Percentiles rank a stretch among this genome's conserved stretches.
These are phyloP conservation scores for Exocentrus adspersus DNA, from an alignment of 2,888 invertebrate genomes.

Conservation along the genomic window DNA sequence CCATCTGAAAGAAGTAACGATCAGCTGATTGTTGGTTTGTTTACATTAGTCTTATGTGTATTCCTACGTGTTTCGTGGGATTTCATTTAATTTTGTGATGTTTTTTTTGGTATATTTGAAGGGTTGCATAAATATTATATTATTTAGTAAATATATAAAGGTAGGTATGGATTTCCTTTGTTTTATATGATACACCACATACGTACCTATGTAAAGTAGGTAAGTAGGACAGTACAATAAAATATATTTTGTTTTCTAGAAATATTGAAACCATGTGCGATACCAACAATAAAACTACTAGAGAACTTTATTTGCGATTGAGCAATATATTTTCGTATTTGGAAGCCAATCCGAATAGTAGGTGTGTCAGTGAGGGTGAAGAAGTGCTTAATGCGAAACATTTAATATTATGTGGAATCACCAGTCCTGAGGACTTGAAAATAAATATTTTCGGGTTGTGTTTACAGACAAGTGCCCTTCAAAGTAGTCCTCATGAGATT, in stretches of 20 bases:
- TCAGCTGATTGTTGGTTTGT: conserved; percentile 10
- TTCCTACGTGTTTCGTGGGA: not conserved
- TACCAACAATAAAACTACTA: not conserved
- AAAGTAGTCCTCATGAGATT: not conserved
- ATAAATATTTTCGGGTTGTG: not conserved
- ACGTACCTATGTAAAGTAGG: too few species aligned
- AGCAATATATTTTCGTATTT: not conserved
- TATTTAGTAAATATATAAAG: too few species aligned
- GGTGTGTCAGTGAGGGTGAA: conserved; percentile 1
- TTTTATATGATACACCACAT: too few species aligned
- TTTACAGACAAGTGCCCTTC: not conserved
- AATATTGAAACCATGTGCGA: not conserved
- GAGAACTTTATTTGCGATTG: not conserved
- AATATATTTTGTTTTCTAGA: not conserved
- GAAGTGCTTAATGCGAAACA: not conserved
- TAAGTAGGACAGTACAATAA: too few species aligned
- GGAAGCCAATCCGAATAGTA: conserved; percentile 5
- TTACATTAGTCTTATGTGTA: too few species aligned
- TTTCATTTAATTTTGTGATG: not conserved
- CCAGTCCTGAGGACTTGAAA: not conserved
- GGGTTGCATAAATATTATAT: not conserved
- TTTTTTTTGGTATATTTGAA: not conserved
- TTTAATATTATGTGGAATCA: conserved; percentile 1
- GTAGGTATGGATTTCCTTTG: too few species aligned
- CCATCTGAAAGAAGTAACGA: not conserved